Percentiles rank a stretch among this genome's conserved stretches.
Evolutionary conservation across 2,888 invertebrate genomes (phyloP).

Genomic region (Stratiomys singularior): DNA sequence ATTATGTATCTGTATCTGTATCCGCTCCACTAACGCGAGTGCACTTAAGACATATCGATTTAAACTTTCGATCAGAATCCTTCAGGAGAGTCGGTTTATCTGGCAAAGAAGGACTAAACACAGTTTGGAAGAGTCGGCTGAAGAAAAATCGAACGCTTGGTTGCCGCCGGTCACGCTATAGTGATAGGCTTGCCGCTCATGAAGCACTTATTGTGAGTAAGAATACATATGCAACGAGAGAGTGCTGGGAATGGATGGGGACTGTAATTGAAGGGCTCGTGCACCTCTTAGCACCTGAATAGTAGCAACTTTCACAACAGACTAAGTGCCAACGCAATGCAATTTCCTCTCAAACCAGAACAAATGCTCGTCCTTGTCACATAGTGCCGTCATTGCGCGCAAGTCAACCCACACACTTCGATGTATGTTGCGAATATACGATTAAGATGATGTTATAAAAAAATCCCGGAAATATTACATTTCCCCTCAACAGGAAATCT

Average conservation of each 20-base stretch:
- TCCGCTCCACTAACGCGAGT: not conserved
- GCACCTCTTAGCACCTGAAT: constrained; percentile 25
- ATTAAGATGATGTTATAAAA: not conserved
- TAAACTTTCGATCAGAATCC: constrained; percentile 24
- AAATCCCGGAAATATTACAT: constrained; percentile 25
- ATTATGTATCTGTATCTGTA: no score
- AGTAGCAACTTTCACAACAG: constrained; percentile 21
- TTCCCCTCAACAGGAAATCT: constrained; percentile 17
- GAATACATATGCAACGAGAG: constrained; percentile 17
- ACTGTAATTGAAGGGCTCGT: constrained; percentile 26
- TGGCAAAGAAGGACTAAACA: not conserved
- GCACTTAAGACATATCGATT: constrained; percentile 15
- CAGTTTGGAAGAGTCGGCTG: constrained; percentile 13
- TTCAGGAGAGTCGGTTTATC: constrained; percentile 14
- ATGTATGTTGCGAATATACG: not conserved
- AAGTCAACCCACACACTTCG: constrained; percentile 9
- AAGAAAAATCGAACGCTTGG: constrained; percentile 26
- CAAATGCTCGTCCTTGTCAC: constrained; percentile 30
- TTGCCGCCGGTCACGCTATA: constrained; percentile 3
- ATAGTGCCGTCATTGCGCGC: constrained; percentile 19
- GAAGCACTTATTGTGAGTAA: constrained; percentile 16
- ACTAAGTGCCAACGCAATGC: constrained; percentile 22
- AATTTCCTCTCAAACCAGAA: constrained; percentile 12
- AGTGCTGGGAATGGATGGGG: constrained; percentile 29
- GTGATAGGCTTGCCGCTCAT: no score